Evolutionary conservation across 2,888 invertebrate genomes (phyloP).

Genomic region (Euspilapteryx auroguttella): DNA sequence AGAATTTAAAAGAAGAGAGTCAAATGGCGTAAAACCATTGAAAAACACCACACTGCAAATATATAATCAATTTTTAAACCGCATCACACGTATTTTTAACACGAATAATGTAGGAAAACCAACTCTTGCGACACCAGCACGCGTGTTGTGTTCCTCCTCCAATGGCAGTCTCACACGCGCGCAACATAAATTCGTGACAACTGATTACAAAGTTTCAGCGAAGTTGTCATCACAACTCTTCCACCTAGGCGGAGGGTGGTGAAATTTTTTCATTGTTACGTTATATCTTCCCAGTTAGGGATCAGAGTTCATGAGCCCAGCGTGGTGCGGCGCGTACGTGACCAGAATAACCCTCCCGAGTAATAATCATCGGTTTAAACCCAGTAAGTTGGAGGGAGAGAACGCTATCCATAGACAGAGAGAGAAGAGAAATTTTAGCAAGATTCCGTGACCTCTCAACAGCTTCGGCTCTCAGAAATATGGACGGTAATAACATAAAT

Average conservation of each 20-base stretch:
- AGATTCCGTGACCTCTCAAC: constrained; percentile 60
- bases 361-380: constrained; percentile 57
- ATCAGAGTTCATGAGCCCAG: constrained; percentile 53
- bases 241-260: constrained; percentile 26
- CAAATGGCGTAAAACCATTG: too few relatives aligned
- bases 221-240: constrained; percentile 55
- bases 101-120: too few relatives aligned
- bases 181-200: constrained; percentile 51
- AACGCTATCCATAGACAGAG: constrained; percentile 11
- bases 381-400: constrained; percentile 22
- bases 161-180: constrained; percentile 40
- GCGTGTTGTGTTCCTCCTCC: too few relatives aligned
- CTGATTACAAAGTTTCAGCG: constrained; percentile 50
- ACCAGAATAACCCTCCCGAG: constrained; percentile 38
- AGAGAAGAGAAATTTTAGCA: constrained; percentile 18
- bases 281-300: constrained; percentile 43
- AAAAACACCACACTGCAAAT: too few relatives aligned
- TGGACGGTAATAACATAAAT: constrained; percentile 62
- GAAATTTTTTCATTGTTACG: constrained; percentile 49
- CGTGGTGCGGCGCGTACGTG: constrained; percentile 44
- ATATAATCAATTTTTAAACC: too few relatives aligned
- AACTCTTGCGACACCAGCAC: too few relatives aligned
- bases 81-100: too few relatives aligned
- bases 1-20: too few relatives aligned
- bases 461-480: constrained; percentile 56